These are phyloP conservation scores for Pandemis cinnamomeana DNA, from an alignment of 2,888 invertebrate species.

Conservation along the genomic window DNA sequence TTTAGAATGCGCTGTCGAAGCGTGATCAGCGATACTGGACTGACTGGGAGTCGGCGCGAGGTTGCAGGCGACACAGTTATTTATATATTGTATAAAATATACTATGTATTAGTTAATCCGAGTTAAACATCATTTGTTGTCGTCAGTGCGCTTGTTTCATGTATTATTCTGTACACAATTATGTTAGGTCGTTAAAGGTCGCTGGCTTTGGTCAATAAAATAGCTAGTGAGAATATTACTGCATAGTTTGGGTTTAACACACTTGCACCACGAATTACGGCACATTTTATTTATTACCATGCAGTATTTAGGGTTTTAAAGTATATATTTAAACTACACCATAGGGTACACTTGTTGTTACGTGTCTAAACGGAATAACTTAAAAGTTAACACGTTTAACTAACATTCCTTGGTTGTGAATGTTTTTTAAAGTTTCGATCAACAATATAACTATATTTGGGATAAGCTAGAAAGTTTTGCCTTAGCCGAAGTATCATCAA, in stretches of 20 bases:
- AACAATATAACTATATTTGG: background rate
- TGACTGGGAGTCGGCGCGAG: constrained; percentile 8
- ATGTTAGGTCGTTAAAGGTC: background rate
- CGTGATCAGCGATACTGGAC: background rate
- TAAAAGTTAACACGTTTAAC: background rate
- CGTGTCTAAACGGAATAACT: background rate
- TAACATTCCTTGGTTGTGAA: background rate
- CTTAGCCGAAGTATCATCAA: no score
- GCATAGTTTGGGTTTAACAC: background rate
- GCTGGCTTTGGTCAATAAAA: background rate
- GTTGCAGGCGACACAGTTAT: constrained; percentile 1
- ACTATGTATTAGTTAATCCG: constrained; percentile 38
- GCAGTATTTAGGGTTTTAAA: constrained; percentile 1
- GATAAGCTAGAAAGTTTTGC: no score
- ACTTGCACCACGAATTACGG: background rate
- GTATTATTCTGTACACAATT: background rate
- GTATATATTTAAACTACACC: background rate
- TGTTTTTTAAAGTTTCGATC: background rate
- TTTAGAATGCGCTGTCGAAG: background rate
- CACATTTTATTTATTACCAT: constrained; percentile 10
- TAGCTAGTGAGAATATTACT: background rate
- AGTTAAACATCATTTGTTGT: constrained; percentile 29
- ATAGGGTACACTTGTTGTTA: background rate
- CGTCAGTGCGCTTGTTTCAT: constrained; percentile 30
- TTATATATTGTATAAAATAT: constrained; percentile 17